phyloP scores from a whole-genome alignment of 2,888 invertebrate species.

The Synergus itoensis region DNA sequence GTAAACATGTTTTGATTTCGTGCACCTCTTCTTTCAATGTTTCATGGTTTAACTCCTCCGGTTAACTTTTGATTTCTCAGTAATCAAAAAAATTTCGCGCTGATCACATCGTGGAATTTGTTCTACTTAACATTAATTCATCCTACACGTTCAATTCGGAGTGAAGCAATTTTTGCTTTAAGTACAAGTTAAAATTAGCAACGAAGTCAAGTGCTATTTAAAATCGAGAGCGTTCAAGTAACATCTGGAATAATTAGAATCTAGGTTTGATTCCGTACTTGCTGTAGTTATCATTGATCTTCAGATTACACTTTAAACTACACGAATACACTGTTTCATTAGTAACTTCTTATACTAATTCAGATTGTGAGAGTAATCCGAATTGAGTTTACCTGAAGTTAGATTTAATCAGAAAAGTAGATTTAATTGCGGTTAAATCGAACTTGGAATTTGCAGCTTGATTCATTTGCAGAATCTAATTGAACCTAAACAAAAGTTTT shows the following conservation, averaged over 20 bases:
- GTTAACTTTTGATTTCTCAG: no score
- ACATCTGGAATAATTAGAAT: slow-evolving; percentile 11
- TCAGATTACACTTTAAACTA: slow-evolving; percentile 18
- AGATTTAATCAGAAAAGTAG: slow-evolving; percentile 8
- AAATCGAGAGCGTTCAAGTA: background rate
- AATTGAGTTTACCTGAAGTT: slow-evolving; percentile 21
- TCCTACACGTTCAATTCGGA: no score
- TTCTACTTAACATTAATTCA: background rate
- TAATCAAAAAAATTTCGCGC: background rate
- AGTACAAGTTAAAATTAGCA: background rate
- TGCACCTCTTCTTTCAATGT: background rate
- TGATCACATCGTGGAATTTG: background rate
- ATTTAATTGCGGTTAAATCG: slow-evolving; percentile 9
- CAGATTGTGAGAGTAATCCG: background rate
- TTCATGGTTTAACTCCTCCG: no score
- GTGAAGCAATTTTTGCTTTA: no score
- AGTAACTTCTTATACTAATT: no score
- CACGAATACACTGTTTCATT: background rate
- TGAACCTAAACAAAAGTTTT: no score
- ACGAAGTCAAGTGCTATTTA: background rate
- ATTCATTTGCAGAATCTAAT: no score
- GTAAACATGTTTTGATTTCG: background rate
- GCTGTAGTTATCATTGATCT: slow-evolving; percentile 9
- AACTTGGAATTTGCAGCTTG: background rate
- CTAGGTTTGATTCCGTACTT: slow-evolving; percentile 17